Conservation (phyloP, 2,113 vertebrate species). For the Tauraco erythrolophus region DNA sequence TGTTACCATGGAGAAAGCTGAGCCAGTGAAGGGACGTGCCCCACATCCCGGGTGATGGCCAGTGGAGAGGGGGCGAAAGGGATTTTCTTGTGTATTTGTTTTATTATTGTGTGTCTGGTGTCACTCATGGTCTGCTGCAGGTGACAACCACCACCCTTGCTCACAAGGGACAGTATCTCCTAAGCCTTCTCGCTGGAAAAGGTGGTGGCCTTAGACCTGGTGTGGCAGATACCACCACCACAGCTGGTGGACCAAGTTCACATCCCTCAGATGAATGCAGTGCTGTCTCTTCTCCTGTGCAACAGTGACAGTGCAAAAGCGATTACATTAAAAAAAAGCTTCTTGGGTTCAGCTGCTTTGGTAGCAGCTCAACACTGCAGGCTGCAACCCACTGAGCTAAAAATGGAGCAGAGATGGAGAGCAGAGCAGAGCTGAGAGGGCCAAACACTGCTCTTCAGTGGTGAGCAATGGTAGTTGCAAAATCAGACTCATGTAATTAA, state of each 20-base stretch:
- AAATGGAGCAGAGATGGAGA: neutral
- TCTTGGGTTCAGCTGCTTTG: neutral
- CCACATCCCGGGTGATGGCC: neutral
- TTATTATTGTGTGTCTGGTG: neutral
- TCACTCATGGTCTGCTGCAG: neutral
- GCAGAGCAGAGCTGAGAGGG: neutral
- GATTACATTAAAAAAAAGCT: neutral
- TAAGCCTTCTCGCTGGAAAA: neutral
- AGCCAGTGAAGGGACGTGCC: neutral
- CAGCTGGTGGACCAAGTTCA: neutral
- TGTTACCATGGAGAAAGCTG: conserved; percentile 33
- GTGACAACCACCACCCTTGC: neutral
- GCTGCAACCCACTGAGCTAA: neutral
- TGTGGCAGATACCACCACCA: neutral
- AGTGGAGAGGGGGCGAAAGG: neutral
- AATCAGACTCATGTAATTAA: neutral
- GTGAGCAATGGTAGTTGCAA: neutral
- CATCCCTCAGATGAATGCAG: fast-evolving
- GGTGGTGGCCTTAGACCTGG: neutral
- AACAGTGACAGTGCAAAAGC: neutral
- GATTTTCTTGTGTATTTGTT: neutral
- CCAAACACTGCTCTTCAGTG: fast-evolving
- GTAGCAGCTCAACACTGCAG: neutral
- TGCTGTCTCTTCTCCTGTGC: fast-evolving
- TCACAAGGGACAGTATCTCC: fast-evolving